A percentile compares a stretch with the other conserved stretches of the same genome.
Conservation (phyloP, 2,888 invertebrate genomes). For the Muschampia plurimacula region DNA sequence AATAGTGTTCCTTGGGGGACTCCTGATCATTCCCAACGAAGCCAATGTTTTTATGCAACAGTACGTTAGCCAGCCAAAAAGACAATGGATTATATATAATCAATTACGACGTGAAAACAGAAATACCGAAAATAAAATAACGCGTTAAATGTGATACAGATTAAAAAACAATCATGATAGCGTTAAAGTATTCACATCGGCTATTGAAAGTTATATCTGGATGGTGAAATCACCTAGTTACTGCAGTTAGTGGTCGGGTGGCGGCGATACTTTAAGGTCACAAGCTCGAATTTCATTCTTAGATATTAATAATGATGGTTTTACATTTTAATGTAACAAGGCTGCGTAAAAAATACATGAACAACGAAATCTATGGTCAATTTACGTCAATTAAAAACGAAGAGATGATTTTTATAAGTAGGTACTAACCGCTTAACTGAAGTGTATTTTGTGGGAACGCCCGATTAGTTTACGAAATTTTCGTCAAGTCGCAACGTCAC, state of each 20-base stretch:
- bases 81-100: not conserved
- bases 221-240: constrained; percentile 29
- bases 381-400: not conserved
- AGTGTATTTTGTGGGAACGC: too few species aligned
- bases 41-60: not conserved
- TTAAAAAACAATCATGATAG: constrained; percentile 13
- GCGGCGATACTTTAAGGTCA: constrained; percentile 27
- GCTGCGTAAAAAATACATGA: not conserved
- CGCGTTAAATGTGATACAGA: constrained; percentile 12
- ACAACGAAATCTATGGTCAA: not conserved
- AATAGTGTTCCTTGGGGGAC: not conserved
- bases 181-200: constrained; percentile 16
- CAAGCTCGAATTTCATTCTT: constrained; percentile 20
- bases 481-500: too few species aligned
- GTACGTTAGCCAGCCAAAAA: not conserved
- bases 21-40: not conserved
- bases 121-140: not conserved
- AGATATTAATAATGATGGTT: not conserved
- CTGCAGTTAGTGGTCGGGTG: constrained; percentile 29
- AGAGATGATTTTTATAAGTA: too few species aligned
- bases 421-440: too few species aligned
- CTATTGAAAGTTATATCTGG: constrained; percentile 19
- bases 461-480: too few species aligned
- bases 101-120: constrained; percentile 4
- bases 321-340: not conserved